Conservation (phyloP, 23 tunicate species). For the Halocynthia roretzi region DNA sequence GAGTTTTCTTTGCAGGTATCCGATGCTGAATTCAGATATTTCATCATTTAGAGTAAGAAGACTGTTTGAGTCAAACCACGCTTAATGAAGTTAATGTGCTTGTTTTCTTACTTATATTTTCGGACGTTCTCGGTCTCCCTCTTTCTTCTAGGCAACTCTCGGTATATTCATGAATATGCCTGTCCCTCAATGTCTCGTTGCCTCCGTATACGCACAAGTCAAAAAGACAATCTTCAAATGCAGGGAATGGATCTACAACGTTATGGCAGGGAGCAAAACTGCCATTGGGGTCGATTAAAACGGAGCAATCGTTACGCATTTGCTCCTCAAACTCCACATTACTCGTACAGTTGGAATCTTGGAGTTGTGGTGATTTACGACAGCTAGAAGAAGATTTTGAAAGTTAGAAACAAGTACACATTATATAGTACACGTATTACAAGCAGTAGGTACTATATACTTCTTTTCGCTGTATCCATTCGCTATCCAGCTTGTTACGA, state of each 20-base stretch:
- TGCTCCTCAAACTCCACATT: neutral
- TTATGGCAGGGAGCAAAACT: slow-evolving; percentile 7
- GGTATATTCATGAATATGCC: slow-evolving; percentile 40
- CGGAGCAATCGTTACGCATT: slow-evolving; percentile 12
- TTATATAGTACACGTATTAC: no score
- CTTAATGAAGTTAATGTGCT: neutral
- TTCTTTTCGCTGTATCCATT: slow-evolving; percentile 19
- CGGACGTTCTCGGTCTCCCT: slow-evolving; percentile 10
- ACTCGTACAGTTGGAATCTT: no score
- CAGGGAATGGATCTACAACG: slow-evolving; percentile 22
- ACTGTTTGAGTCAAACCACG: no score
- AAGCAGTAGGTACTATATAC: neutral
- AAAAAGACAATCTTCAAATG: slow-evolving; percentile 46
- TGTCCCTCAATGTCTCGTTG: slow-evolving; percentile 29
- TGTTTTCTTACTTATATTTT: neutral
- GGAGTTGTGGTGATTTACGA: no score
- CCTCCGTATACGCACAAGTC: slow-evolving; percentile 60
- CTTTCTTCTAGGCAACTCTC: slow-evolving; percentile 38
- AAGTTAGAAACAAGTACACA: no score
- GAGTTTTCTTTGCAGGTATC: no score
- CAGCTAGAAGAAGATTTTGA: no score
- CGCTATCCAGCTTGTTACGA: slow-evolving; percentile 67
- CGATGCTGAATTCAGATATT: no score
- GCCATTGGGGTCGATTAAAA: slow-evolving; percentile 29
- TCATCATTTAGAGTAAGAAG: no score